phyloP scores from a whole-genome alignment of 2,888 invertebrate genomes.

The Hirtodrosophila alboralis region DNA sequence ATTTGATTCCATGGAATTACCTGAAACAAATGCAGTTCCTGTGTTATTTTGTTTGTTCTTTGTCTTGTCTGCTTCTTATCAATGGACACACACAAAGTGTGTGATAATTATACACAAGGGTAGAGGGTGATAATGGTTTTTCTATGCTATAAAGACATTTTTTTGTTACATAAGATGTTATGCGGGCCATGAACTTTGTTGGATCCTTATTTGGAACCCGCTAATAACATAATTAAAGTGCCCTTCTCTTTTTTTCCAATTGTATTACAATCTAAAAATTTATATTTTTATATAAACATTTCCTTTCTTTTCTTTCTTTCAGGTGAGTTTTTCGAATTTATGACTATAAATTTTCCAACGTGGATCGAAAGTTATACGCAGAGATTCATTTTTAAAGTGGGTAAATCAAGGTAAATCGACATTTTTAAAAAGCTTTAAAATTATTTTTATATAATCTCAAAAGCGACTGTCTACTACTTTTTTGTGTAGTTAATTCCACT shows the following conservation, averaged over 20 bases:
- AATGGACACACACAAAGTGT: conserved; percentile 54
- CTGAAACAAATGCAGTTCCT: conserved; percentile 71
- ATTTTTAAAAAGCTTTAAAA: background rate
- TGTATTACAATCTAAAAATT: conserved; percentile 3
- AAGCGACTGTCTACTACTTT: background rate
- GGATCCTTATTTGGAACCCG: conserved; percentile 20
- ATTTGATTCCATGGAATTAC: conserved; percentile 63
- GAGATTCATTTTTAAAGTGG: background rate
- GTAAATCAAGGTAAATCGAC: conserved; percentile 9
- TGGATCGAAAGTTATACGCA: no score
- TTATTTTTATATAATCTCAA: background rate
- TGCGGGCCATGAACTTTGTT: conserved; percentile 38
- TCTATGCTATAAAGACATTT: conserved; percentile 18
- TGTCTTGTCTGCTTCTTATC: conserved; percentile 41
- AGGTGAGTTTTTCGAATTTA: conserved; percentile 52
- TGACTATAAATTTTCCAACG: background rate
- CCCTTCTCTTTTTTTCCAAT: conserved; percentile 1
- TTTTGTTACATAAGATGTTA: conserved; percentile 21
- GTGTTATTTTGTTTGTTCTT: conserved; percentile 58
- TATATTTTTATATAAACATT: conserved; percentile 27
- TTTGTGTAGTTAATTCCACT: conserved; percentile 39
- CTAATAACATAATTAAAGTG: conserved; percentile 36
- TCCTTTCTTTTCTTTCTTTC: conserved; percentile 26
- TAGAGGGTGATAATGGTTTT: conserved; percentile 41
- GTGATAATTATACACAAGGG: conserved; percentile 65